Evolutionary conservation across 2,888 invertebrate species (phyloP).

Genomic region (Drosophila nr. medialis): DNA sequence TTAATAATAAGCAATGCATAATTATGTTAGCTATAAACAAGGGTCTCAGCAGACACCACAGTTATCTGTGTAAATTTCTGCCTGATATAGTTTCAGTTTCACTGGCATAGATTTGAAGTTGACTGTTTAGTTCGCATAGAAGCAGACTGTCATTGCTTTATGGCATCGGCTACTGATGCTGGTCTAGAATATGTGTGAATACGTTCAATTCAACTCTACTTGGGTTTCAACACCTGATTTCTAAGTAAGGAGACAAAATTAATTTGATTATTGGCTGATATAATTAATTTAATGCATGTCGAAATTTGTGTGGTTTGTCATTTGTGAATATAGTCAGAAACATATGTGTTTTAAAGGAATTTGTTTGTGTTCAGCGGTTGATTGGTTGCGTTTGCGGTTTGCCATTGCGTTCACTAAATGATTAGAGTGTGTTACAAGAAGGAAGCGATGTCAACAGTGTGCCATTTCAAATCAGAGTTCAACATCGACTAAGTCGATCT

Average conservation of each 20-base stretch:
- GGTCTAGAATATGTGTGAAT: neutral
- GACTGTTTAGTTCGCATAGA: neutral
- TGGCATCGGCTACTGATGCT: neutral
- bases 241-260: neutral
- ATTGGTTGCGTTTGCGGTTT: constrained; percentile 1
- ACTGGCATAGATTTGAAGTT: neutral
- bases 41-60: neutral
- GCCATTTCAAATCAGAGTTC: constrained; percentile 53
- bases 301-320: constrained; percentile 14
- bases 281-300: constrained; percentile 31
- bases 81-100: neutral
- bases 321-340: constrained; percentile 3
- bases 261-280: neutral
- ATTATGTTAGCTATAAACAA: too few relatives aligned
- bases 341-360: neutral
- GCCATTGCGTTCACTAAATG: constrained; percentile 6
- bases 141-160: neutral
- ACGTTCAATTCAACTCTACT: neutral
- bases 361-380: neutral
- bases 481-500: constrained; percentile 13
- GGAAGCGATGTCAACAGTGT: constrained; percentile 18
- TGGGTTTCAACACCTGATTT: neutral
- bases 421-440: neutral
- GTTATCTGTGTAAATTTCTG: neutral
- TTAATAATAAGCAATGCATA: neutral